Base-by-base conservation (phyloP, 2,797 vertebrate genomes). In the Gila robusta region DNA sequence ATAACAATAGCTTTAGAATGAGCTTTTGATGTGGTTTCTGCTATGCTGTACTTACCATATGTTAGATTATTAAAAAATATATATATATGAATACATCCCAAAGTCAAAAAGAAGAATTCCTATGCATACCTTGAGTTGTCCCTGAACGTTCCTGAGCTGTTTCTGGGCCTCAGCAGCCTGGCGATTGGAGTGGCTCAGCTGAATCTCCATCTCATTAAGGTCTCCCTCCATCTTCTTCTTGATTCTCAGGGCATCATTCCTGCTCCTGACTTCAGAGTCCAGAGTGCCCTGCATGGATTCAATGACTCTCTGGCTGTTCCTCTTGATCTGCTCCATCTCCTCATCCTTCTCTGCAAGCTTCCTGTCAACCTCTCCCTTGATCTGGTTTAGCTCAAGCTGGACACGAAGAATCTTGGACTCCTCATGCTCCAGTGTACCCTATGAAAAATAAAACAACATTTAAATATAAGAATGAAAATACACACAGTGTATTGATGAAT, bases 161-260 rank as follows among this genome's bases (percentile, higher is more conserved):
- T 79, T 79, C 23, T 79, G 76, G 76, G 54, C 54, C 23, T 62
- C 76, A 41, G 76, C 23, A 17, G 76, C 76, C 89, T 95, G 96
- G 85, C 92, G 91, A 79, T 94, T 96, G 78, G 93, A 92, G 85
- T 96, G 95, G 49, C 96, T 89, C 87, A 96, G 94, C n/a, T 97
- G 95, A 2, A 96, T 96, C 93, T 97, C 96, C 88, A 97, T 98
- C 91, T 97, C 97, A 5, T 95, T 96, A 81, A 97, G 94, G 71
- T 96, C 96, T 79, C 96, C 96, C 86, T 97, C 97, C 96, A 96
- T 97, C 94, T 97, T 98, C 95, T 97, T 98, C 92, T 97, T 98
- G 79, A 97, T 88, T 89, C 97, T 95, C 74, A 97, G 87, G 85
- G 97, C 96, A 64, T 98, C 96, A 0, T 97, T 97, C 84, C 96